Percentiles rank a stretch among this genome's conserved stretches.
Conservation (phyloP, 1,140 invertebrate genomes). For the Phymastichus coffea region DNA sequence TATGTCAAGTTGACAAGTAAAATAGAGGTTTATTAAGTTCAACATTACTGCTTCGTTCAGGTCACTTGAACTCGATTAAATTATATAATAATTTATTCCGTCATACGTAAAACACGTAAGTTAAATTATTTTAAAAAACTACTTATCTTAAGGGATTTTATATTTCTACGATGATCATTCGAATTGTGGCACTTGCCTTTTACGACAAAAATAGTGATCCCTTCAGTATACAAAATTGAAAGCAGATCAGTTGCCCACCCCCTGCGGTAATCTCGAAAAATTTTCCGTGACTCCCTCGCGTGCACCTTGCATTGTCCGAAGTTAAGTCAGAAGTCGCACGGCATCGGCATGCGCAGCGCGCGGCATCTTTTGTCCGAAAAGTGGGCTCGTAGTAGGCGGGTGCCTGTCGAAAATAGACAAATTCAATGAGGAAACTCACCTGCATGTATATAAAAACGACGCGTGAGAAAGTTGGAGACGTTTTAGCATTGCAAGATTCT, state of each 20-base stretch:
- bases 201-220: no score
- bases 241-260: neutral
- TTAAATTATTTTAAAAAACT: no score
- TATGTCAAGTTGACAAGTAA: no score
- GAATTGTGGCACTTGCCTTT: no score
- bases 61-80: no score
- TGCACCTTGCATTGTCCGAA: conserved; percentile 11
- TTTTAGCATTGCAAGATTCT: neutral
- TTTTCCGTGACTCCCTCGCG: neutral
- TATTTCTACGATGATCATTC: no score
- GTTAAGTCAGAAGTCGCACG: conserved; percentile 28
- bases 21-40: no score
- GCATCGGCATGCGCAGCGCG: conserved; percentile 17
- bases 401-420: conserved; percentile 39
- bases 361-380: conserved; percentile 33
- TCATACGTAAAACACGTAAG: no score
- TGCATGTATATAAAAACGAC: conserved; percentile 33
- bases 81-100: no score
- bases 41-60: no score
- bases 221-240: neutral
- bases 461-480: conserved; percentile 32
- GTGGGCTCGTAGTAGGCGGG: conserved; percentile 47
- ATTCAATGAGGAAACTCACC: conserved; percentile 42
- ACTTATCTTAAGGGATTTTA: no score
- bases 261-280: neutral